Base-by-base conservation (phyloP, 1,140 invertebrate genomes). In the Ylistrum balloti region DNA sequence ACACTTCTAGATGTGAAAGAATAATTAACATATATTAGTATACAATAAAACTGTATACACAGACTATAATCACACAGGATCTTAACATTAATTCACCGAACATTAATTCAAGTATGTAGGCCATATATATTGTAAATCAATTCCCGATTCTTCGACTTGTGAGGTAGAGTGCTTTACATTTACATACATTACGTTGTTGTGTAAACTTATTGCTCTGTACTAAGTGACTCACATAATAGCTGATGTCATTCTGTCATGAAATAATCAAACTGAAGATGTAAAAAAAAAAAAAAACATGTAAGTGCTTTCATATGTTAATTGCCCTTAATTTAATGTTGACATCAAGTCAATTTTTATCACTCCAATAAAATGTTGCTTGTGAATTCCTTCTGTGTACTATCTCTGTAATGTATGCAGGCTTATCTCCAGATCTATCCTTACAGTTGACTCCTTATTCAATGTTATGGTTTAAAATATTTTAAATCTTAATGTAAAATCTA, bases 181-280 rank as follows among this genome's bases (percentile, higher is more conserved):
- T 17, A 28, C 22, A 74, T 74, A 74, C 22, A 11, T n/a, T n/a
- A 28, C 20, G 11, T 17, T n/a, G 17, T 74, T 28, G 56, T 74
- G 56, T 74, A 74, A 74, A 74, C 56, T 74, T 74, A 74, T 74
- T 74, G 56, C 56, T 74, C n/a, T 74, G 56, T n/a, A 74, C 56
- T 74, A 17, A 74, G 28, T n/a, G 56, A 74, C 56, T 74, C n/a
- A 28, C 7, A n/a, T 74, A 5, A 28, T n/a, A 1, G n/a, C 28
- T 74, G 56, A 74, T 56, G 20, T 20, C 22, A 56, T 28, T 74
- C n/a, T 74, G 56, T 28, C 56, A 74, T 74, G 0, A 28, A n/a
- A n/a, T 28, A 74, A 74, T 74, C 56, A 28, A 74, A 74, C n/a
- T 28, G 56, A 74, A 74, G 56, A 74, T 74, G 56, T 5, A 22